Evolutionary conservation across 2,888 invertebrate species (phyloP), one percentile per base, ranked within the genome.

Genomic region (Tiliacea citrago): DNA sequence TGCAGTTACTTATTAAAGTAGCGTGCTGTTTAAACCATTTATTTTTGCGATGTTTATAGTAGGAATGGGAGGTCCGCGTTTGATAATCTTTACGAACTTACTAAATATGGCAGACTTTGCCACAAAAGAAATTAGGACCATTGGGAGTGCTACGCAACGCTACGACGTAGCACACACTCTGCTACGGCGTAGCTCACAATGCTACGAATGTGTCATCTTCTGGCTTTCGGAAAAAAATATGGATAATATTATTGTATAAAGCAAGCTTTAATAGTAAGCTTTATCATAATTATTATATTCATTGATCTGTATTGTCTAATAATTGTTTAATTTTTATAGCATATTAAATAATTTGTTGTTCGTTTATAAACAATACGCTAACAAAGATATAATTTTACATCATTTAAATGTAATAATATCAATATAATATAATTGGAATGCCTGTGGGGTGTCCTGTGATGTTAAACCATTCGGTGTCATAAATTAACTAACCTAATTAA

Each of bases 401-500:
- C 1, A n/a, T 24, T 29, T 42, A 0, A 42, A 42, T 71, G 45
- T 39, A 39, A 39, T 39, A 39, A 4, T 39, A 39, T 39, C 39
- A 39, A 39, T 39, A 39, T 39, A 39, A 39, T 39, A 39, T 42
- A 35, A 47, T 53, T 35, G 9, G 39, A 47, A 49, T 21, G 10
- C 12, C 16, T 18, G 47, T 49, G 29, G 42, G 12, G 5, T 1
- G 29, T 66, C 47, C 35, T 65, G n/a, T 65, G 21, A 53, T 58
- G 16, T 55, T 65, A n/a, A 29, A 68, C 35, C 45, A 53, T 24
- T 77, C 29, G 21, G 29, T 76, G 76, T 63, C 24, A 78, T 62
- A 63, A 77, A 77, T 77, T 82, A 77, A 82, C 35, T 47, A 47
- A 68, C 62, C 53, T 58, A 63, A 68, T 79, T 79, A 76, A 76